Conservation (phyloP, 2,888 invertebrate genomes). For the Euplexia lucipara region DNA sequence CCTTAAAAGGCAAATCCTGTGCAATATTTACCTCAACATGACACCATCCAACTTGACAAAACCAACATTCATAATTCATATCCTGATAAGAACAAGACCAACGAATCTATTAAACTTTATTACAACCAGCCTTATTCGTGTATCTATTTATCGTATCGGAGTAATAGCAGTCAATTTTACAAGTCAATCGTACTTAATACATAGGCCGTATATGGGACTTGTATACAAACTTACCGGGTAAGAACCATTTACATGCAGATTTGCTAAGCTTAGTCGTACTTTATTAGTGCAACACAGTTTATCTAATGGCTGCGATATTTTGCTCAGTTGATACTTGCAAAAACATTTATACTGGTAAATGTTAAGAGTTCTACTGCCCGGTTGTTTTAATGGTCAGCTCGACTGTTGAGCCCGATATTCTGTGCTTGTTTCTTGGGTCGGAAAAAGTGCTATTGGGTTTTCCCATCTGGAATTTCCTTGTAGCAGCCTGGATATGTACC, state of each 20-base stretch:
- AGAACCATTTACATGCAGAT: constrained; percentile 76
- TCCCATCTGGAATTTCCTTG: no score
- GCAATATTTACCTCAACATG: constrained; percentile 7
- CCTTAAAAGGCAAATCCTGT: constrained; percentile 1
- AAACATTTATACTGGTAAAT: not conserved
- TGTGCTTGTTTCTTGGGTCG: no score
- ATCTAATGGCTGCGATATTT: constrained; percentile 45
- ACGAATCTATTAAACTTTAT: constrained; percentile 38
- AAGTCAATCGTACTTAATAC: constrained; percentile 67
- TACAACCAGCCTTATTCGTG: constrained; percentile 40
- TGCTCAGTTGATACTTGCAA: not conserved
- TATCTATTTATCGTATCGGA: constrained; percentile 48
- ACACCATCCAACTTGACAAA: constrained; percentile 23
- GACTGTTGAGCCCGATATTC: no score
- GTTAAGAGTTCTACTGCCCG: not conserved
- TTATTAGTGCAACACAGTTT: constrained; percentile 38
- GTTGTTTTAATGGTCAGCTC: not conserved
- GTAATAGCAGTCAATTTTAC: constrained; percentile 67
- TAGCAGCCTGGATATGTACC: no score
- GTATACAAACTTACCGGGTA: constrained; percentile 68
- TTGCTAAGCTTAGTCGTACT: constrained; percentile 50
- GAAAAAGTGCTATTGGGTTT: no score
- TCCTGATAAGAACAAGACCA: constrained; percentile 20
- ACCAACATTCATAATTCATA: constrained; percentile 37
- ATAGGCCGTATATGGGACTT: constrained; percentile 65